These are phyloP conservation scores for Lophius americanus DNA, from an alignment of 2,797 vertebrate genomes.

Conservation along the genomic window DNA sequence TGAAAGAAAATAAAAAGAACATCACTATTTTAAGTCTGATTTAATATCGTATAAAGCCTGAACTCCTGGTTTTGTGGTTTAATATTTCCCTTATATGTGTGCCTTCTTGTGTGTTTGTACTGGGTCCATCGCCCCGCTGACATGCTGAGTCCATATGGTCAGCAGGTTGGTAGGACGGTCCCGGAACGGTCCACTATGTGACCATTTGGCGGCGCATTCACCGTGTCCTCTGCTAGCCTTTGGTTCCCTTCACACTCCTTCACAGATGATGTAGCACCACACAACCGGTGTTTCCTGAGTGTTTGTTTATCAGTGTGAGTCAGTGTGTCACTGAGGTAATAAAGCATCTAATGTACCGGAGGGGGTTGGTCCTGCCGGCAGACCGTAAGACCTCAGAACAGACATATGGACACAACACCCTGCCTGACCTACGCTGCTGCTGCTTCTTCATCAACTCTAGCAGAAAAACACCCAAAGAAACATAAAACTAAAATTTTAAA, in stretches of 20 bases:
- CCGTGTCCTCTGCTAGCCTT: conserved; percentile 47
- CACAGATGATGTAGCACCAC: conserved; percentile 42
- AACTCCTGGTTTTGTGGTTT: no score
- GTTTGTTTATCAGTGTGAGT: conserved; percentile 37
- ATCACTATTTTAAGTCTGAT: no score
- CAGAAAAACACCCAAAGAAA: conserved; percentile 43
- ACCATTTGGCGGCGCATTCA: conserved; percentile 63
- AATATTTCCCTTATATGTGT: neutral
- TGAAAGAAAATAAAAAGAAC: no score
- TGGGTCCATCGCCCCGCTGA: conserved; percentile 20
- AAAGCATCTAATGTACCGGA: conserved; percentile 44
- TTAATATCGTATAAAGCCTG: no score
- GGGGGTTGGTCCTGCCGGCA: conserved; percentile 57
- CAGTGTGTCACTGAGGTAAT: conserved; percentile 37
- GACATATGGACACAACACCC: conserved; percentile 64
- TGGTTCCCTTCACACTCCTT: conserved; percentile 41
- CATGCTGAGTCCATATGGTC: conserved; percentile 60
- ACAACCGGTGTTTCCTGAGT: conserved; percentile 21
- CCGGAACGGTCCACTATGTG: conserved; percentile 62
- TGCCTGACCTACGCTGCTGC: conserved; percentile 62
- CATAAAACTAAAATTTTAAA: conserved; percentile 5
- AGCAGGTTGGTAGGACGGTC: conserved; percentile 50
- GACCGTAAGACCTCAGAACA: conserved; percentile 43
- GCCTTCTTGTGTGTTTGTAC: conserved; percentile 7
- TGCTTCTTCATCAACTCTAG: conserved; percentile 55